phyloP scores from a whole-genome alignment of 2,888 invertebrate genomes.

The Subacronicta megacephala region DNA sequence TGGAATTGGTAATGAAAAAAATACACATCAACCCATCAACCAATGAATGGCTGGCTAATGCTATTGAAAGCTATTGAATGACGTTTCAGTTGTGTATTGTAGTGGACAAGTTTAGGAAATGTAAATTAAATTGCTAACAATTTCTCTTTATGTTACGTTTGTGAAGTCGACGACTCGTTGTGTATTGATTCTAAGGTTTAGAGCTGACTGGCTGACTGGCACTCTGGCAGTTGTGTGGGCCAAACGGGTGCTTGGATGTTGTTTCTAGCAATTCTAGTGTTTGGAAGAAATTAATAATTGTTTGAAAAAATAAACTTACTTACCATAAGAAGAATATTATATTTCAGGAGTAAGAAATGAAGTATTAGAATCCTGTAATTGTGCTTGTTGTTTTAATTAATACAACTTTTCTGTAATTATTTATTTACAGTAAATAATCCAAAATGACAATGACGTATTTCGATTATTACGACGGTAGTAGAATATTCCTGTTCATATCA shows the following conservation, averaged over 20 bases:
- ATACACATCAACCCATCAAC: no score
- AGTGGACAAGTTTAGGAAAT: slow-evolving; percentile 30
- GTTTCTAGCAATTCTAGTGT: background rate
- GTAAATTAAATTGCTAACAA: slow-evolving; percentile 38
- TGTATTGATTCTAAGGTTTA: slow-evolving; percentile 12
- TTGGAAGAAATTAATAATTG: no score
- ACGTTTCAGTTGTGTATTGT: slow-evolving; percentile 21
- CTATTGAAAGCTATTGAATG: no score
- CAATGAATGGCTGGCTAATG: no score
- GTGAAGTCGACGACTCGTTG: slow-evolving; percentile 24
- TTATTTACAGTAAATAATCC: slow-evolving; percentile 44
- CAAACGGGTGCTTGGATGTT: background rate
- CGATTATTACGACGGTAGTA: slow-evolving; percentile 92
- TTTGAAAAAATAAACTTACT: slow-evolving; percentile 28
- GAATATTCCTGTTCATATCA: slow-evolving; percentile 92
- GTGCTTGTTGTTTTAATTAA: background rate
- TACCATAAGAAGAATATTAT: slow-evolving; percentile 5
- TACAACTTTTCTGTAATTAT: slow-evolving; percentile 7
- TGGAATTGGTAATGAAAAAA: no score
- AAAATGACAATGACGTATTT: slow-evolving; percentile 73
- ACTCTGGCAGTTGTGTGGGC: background rate
- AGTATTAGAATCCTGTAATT: background rate
- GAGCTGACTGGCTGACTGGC: background rate
- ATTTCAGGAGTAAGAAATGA: slow-evolving; percentile 23
- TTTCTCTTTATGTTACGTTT: slow-evolving; percentile 12